phyloP scores from a whole-genome alignment of 2,113 vertebrate genomes.

The Rhinoptilus africanus region DNA sequence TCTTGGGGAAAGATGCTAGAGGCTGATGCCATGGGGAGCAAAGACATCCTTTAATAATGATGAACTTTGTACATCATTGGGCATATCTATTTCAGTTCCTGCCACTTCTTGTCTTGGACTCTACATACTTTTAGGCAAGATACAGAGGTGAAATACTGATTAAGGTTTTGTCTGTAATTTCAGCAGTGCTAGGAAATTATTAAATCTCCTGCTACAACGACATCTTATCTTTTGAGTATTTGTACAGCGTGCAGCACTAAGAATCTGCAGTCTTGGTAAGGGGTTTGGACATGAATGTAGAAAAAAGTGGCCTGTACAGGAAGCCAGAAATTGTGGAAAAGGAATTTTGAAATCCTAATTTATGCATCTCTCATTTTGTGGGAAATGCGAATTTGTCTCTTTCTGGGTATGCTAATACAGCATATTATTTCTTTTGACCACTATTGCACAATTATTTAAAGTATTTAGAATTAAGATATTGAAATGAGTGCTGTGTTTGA shows the following conservation, averaged over 20 bases:
- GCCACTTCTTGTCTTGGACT: neutral
- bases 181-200: neutral
- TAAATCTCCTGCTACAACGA: accelerated
- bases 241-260: neutral
- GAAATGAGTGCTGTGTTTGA: neutral
- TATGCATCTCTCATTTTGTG: neutral
- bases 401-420: neutral
- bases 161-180: neutral
- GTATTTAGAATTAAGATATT: neutral
- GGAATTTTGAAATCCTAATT: neutral
- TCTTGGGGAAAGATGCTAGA: neutral
- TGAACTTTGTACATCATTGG: neutral
- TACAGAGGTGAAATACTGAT: neutral
- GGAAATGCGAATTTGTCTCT: neutral
- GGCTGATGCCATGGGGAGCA: neutral
- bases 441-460: neutral
- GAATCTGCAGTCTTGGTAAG: neutral
- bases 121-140: neutral
- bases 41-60: neutral
- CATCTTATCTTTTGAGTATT: neutral
- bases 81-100: neutral
- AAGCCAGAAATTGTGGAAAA: neutral
- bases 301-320: neutral
- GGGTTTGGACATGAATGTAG: neutral
- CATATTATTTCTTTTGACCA: neutral